Base-by-base conservation (phyloP, 2,888 invertebrate genomes). In the Sphaerophoria rueppellii region DNA sequence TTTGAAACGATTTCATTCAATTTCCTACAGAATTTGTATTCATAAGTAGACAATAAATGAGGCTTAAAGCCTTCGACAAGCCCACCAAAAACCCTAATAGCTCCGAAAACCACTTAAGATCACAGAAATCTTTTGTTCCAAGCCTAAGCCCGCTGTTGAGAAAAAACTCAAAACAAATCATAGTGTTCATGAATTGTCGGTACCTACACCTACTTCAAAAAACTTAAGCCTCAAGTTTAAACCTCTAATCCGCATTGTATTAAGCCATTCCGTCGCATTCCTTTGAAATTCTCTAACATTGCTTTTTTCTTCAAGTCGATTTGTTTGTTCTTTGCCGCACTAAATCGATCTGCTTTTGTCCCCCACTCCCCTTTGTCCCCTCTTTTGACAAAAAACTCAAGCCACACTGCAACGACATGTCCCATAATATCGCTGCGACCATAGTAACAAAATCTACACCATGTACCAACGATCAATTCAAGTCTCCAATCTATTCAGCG, bases 401-500 rank as follows among this genome's bases (percentile, higher is more conserved):
- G 65, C 24, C 24, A 61, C 57, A 72, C 72, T 83, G 75, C 75
- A 79, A 72, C 76, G 67, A 9, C 40, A 7, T 40, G 1, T 40
- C 6, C 40, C 40, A n/a, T n/a, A 7, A 40, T 40, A 40, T 40
- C 40, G 40, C 6, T 40, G 9, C 40, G 40, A 9, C 9, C 6
- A 9, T 7, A 4, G 40, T 40, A 40, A 9, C 0, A 6, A 7
- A 7, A 11, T 52, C 16, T 16, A 12, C 14, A 16, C 4, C 34
- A 12, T 61, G 67, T 83, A 70, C 35, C 34, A n/a, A 40, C 24
- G 40, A 43, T 60, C 60, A 60, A 43, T 60, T 60, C 61, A 24
- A 24, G 24, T 24, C 24, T 24, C 57, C 48, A 65, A 76, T 76
- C 83, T 72, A 83, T 83, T 83, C 79, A 83, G 75, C 55, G 79